Conservation (phyloP, 2,113 vertebrate species). For the Coturnix japonica region DNA sequence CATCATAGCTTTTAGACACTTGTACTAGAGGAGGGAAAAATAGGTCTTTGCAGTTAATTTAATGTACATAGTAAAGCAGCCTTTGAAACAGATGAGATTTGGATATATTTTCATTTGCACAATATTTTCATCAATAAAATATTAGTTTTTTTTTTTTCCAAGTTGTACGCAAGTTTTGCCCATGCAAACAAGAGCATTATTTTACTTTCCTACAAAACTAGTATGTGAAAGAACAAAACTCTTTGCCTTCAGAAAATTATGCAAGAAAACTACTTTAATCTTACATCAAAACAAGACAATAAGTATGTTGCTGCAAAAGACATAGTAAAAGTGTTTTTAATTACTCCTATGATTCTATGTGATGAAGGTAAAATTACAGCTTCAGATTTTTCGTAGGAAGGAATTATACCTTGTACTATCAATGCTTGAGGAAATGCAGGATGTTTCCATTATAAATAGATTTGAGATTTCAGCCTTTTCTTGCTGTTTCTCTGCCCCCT, state of each 20-base stretch:
- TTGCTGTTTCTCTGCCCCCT: not conserved
- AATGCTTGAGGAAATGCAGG: not conserved
- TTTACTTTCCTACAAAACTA: not conserved
- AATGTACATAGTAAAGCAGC: not conserved
- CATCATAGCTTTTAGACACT: not conserved
- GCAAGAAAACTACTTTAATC: not conserved
- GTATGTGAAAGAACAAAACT: not conserved
- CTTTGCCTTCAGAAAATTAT: constrained; percentile 8
- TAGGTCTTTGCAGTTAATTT: not conserved
- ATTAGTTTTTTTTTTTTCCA: not conserved
- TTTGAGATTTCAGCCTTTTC: not conserved
- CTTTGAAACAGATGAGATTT: not conserved
- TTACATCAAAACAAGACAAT: constrained; percentile 18
- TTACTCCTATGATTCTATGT: not conserved
- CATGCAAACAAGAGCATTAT: not conserved
- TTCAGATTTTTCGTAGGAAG: not conserved
- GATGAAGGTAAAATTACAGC: not conserved
- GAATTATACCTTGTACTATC: not conserved
- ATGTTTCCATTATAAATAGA: not conserved
- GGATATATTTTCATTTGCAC: not conserved
- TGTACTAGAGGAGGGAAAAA: not conserved
- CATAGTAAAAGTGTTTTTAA: not conserved
- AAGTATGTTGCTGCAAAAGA: not conserved
- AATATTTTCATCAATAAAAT: not conserved
- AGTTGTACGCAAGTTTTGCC: not conserved